Base-by-base conservation (phyloP, 2,888 invertebrate species). In the Hemaris fuciformis region DNA sequence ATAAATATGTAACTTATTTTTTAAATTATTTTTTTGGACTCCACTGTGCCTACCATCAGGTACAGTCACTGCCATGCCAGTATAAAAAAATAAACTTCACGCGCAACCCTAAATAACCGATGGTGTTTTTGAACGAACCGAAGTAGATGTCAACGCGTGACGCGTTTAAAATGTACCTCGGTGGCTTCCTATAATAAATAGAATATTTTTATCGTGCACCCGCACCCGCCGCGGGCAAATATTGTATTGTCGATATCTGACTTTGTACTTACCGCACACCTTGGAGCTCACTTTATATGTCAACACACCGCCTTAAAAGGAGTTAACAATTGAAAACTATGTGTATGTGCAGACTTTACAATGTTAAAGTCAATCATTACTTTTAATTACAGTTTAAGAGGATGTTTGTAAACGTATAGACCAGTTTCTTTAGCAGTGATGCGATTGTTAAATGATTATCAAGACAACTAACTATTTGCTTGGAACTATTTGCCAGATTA, bases 141-240 rank as follows among this genome's bases (percentile, higher is more conserved):
- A 87, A 87, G 84, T 89, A 85, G 84, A 84, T 89, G 90, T 88
- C 88, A 89, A 82, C 82, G 84, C 84, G 85, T 89, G 88, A 90
- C 87, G 84, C 85, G 85, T 77, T 88, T 83, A 89, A 88, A 91
- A 89, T 89, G 85, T 84, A 80, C 80, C 80, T 76, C 74, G 72
- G 73, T 67, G 71, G 69, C 71, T 69, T 74, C 75, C 77, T 75
- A 76, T 90, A 92, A 93, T 91, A 93, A 93, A 92, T 91, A 91
- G 85, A 91, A 91, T 87, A 89, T 87, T 92, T 91, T 93, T 93
- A 93, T 93, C 93, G 78, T 83, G 72, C 75, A 76, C 83, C 84
- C 84, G 79, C 91, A 92, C 89, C 82, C 86, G 75, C 79, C 75
- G 71, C 81, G 73, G 74, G 84, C 86, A 90, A 91, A 91, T 89